phyloP scores from a whole-genome alignment of 2,888 invertebrate genomes.

The Ormyrus thymus region DNA sequence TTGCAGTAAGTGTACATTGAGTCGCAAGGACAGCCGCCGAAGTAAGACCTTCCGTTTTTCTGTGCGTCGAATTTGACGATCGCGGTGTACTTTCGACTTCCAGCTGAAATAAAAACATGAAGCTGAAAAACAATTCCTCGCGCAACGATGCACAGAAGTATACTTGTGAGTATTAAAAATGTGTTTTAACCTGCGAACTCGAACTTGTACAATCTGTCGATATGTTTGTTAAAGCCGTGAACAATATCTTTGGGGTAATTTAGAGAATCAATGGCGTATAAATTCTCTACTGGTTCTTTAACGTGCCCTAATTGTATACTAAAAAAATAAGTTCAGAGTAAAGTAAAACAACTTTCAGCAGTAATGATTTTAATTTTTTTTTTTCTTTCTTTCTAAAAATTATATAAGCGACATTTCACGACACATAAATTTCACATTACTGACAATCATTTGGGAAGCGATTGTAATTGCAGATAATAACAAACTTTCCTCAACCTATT shows the following conservation, averaged over 20 bases:
- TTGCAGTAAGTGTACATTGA: slow-evolving; percentile 62
- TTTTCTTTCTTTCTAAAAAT: background rate
- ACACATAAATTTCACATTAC: too few species aligned
- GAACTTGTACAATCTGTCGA: slow-evolving; percentile 1
- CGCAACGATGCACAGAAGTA: too few species aligned
- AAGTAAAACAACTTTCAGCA: too few species aligned
- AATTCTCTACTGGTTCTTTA: slow-evolving; percentile 74
- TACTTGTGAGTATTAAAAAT: too few species aligned
- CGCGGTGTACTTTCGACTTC: slow-evolving; percentile 59
- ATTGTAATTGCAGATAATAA: too few species aligned
- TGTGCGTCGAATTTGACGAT: slow-evolving; percentile 56
- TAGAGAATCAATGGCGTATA: slow-evolving; percentile 71
- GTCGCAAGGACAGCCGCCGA: slow-evolving; percentile 67
- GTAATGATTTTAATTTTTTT: too few species aligned
- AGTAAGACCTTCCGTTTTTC: slow-evolving; percentile 37
- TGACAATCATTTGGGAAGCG: too few species aligned
- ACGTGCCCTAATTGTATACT: slow-evolving; percentile 79
- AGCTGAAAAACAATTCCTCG: background rate
- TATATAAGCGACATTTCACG: background rate
- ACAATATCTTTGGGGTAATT: slow-evolving; percentile 76
- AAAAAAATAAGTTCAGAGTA: slow-evolving; percentile 49
- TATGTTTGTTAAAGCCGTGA: slow-evolving; percentile 62
- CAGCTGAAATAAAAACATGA: slow-evolving; percentile 57
- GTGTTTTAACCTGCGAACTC: slow-evolving; percentile 36
- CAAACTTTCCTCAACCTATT: too few species aligned